These are phyloP conservation scores for Monodelphis domestica DNA, from an alignment of 2,797 vertebrate species.

Conservation along the genomic window DNA sequence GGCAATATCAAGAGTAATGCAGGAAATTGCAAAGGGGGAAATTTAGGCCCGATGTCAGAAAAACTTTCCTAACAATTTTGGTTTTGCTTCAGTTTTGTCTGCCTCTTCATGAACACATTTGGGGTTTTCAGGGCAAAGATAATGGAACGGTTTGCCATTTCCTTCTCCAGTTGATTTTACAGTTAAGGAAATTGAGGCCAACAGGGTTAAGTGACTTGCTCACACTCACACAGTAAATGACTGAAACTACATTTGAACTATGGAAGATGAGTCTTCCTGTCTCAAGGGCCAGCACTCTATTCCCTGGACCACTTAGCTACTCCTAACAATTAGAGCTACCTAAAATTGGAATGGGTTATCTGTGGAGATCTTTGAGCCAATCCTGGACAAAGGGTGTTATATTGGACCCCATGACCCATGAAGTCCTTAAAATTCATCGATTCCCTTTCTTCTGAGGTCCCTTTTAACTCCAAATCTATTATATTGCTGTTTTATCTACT, in stretches of 20 bases:
- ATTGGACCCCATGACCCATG: neutral
- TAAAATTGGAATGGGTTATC: neutral
- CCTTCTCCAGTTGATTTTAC: too few relatives aligned
- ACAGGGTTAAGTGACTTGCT: too few relatives aligned
- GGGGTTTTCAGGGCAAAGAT: too few relatives aligned
- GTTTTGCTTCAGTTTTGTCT: too few relatives aligned
- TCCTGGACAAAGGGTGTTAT: neutral
- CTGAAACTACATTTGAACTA: too few relatives aligned
- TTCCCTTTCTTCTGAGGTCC: neutral
- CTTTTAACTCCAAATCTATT: neutral
- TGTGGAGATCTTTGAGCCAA: neutral
- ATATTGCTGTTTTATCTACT: neutral
- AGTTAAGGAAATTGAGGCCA: too few relatives aligned
- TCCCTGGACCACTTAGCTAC: too few relatives aligned
- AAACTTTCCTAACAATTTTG: neutral
- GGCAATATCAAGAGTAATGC: neutral
- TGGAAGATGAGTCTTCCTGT: too few relatives aligned
- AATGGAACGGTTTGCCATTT: too few relatives aligned
- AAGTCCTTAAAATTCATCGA: neutral
- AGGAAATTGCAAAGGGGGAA: neutral
- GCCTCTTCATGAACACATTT: too few relatives aligned
- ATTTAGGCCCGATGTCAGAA: neutral
- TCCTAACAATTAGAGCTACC: neutral
- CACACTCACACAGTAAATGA: too few relatives aligned
- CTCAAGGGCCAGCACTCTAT: too few relatives aligned